Percentiles rank a stretch among this genome's conserved stretches.
Conservation (phyloP, 2,888 invertebrate species). For the Microplitis deprimator region DNA sequence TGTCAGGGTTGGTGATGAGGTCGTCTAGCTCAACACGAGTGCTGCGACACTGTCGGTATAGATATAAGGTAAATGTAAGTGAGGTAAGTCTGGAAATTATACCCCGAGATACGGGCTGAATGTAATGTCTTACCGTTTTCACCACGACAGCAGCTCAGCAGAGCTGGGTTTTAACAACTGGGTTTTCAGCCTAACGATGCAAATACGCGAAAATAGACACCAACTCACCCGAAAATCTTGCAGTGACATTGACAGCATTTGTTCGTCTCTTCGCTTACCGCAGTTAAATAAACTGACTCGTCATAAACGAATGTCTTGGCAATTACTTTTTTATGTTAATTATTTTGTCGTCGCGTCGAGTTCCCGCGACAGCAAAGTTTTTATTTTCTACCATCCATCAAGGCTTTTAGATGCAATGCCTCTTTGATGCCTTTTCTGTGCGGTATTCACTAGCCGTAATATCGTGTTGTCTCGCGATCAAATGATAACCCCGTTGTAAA, state of each 20-base stretch:
- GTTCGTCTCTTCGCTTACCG: not conserved
- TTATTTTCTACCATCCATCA: constrained; percentile 3
- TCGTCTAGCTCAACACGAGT: constrained; percentile 33
- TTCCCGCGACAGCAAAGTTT: not conserved
- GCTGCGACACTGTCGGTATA: not conserved
- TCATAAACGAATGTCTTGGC: no score
- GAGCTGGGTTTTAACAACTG: constrained; percentile 59
- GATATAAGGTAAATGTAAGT: constrained; percentile 24
- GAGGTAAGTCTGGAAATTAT: constrained; percentile 59
- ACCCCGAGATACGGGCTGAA: constrained; percentile 56
- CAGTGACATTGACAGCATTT: constrained; percentile 21
- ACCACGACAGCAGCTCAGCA: constrained; percentile 56
- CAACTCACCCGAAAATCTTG: constrained; percentile 29
- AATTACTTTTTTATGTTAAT: no score
- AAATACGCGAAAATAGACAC: constrained; percentile 56
- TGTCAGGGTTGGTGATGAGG: constrained; percentile 28
- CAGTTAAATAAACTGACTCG: not conserved
- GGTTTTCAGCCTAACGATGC: constrained; percentile 68
- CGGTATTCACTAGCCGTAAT: constrained; percentile 9
- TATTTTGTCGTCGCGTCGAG: no score
- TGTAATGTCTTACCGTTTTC: constrained; percentile 56
- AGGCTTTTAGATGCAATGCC: constrained; percentile 42
- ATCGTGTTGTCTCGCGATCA: constrained; percentile 44
- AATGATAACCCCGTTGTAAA: constrained; percentile 40
- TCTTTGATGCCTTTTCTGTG: constrained; percentile 9